Evolutionary conservation across 2,113 vertebrate species (phyloP), one percentile per base, ranked within the genome.

Genomic region (Balaeniceps rex): DNA sequence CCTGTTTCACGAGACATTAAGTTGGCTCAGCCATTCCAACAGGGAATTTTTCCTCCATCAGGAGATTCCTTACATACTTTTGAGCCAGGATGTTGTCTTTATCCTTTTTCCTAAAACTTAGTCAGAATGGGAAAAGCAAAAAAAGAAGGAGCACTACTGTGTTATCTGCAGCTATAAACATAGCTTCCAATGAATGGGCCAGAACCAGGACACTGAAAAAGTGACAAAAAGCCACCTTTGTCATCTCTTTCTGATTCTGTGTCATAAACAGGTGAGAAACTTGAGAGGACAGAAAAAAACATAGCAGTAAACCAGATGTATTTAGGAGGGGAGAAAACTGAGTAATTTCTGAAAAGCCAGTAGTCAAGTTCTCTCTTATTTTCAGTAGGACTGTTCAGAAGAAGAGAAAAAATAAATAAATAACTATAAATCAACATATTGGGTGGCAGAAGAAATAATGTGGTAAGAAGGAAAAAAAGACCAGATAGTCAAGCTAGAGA

Each of bases 271-370:
- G 63, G 70, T 91, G 63, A 95, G 74, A 93, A 79, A 90, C 40
- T 29, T 68, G 61, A 91, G 63, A 24, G 84, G 52, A 76, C 15
- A 87, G 36, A 68, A 82, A 91, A 87, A 87, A 70, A 40, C 52
- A 72, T 46, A 88, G 40, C 57, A 79, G 38, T 76, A 91, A 92
- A 93, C 22, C 77, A 72, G 92, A 76, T 72, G 23, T 75, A 61
- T 90, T 91, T 55, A 87, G 40, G 52, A 92, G 25, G 52, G 36
- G 21, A 95, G 66, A 91, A 89, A 93, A 55, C 10, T 29, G 69
- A 97, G 74, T 90, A 18, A 93, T 91, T 87, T 92, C 86, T 93
- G 83, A 90, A 81, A 93, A 92, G 51, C 10, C 80, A 69, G 40
- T 25, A 65, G 25, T 36, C 4, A 2, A 65, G 49, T 49, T 83